phyloP scores from a whole-genome alignment of 2,113 vertebrate genomes.

The Gymnarchus niloticus region DNA sequence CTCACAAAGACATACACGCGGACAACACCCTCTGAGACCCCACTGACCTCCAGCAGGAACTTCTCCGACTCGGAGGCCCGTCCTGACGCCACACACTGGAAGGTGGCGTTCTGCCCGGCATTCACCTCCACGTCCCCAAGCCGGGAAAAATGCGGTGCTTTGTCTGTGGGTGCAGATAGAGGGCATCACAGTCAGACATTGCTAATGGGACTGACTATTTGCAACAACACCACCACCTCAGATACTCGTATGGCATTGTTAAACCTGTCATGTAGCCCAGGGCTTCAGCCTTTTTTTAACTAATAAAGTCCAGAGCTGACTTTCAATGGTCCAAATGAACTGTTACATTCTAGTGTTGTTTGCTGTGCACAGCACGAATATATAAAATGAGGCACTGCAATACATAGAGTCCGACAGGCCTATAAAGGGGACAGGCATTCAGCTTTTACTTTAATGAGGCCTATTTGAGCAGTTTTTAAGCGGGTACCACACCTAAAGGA shows the following conservation, averaged over 20 bases:
- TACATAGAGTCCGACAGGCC: neutral
- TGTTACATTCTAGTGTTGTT: neutral
- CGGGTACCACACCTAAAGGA: neutral
- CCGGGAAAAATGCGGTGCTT: slow-evolving; percentile 90
- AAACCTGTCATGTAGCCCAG: neutral
- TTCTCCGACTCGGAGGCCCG: slow-evolving; percentile 75
- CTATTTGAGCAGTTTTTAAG: neutral
- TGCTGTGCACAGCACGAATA: neutral
- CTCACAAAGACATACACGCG: neutral
- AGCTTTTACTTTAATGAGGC: neutral
- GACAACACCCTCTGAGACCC: too few relatives aligned
- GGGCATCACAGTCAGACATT: slow-evolving; percentile 13
- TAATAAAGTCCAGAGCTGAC: neutral
- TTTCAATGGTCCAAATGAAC: neutral
- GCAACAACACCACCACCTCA: too few relatives aligned
- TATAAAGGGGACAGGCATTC: neutral
- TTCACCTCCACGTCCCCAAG: slow-evolving; percentile 95
- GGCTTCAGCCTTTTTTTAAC: neutral
- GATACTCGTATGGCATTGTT: too few relatives aligned
- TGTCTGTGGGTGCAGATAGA: slow-evolving; percentile 63
- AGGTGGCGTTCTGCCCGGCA: slow-evolving; percentile 88
- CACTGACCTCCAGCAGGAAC: slow-evolving; percentile 86
- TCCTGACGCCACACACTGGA: slow-evolving; percentile 88
- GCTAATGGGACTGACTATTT: too few relatives aligned
- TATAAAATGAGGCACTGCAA: neutral